Conservation (phyloP, 2,113 vertebrate species). For the Silurus glanis region DNA sequence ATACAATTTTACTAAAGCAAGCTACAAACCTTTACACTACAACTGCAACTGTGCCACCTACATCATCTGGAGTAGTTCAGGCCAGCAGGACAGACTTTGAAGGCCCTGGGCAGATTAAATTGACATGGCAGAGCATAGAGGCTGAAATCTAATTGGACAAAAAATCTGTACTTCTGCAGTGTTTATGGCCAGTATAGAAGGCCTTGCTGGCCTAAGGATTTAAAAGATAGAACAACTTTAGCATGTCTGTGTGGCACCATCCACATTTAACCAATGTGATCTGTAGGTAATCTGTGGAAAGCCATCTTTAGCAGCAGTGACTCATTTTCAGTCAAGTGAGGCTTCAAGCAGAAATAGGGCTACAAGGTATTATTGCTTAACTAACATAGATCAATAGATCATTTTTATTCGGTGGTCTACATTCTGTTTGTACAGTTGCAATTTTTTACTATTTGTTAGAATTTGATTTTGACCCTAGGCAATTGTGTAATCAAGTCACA, state of each 20-base stretch:
- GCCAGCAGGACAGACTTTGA: no score
- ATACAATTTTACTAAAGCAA: no score
- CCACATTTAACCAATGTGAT: no score
- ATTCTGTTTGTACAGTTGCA: background rate
- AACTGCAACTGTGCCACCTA: no score
- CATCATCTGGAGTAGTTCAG: no score
- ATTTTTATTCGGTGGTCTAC: background rate
- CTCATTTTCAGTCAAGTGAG: background rate
- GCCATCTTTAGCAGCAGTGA: background rate
- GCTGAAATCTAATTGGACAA: no score
- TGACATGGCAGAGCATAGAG: no score
- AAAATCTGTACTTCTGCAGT: no score
- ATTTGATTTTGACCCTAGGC: background rate
- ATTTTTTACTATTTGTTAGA: background rate
- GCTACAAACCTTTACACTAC: no score
- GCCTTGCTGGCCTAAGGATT: background rate
- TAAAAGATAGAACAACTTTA: background rate
- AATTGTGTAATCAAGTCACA: background rate
- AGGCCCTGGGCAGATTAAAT: no score
- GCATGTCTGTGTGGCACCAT: background rate
- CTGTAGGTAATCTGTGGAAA: background rate
- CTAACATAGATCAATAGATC: background rate
- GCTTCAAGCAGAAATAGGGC: background rate
- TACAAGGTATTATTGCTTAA: background rate
- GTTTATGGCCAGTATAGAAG: no score